Conservation (phyloP, 2,797 vertebrate species). For the Pangasius mekongensis region DNA sequence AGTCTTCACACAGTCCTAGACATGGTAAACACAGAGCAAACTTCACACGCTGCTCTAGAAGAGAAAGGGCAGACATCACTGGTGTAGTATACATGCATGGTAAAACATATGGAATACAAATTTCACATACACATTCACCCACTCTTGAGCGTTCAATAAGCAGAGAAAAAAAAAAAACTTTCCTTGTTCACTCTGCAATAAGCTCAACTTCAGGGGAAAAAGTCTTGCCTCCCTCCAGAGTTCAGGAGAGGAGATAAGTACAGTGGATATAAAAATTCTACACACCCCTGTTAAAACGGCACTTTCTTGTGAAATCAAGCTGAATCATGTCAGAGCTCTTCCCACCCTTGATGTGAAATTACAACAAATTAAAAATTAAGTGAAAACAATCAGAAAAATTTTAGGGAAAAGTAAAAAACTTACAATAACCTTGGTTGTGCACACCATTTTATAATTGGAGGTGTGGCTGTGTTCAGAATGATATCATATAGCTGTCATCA, state of each 20-base stretch:
- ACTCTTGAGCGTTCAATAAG: slow-evolving; percentile 21
- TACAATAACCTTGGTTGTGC: too few relatives aligned
- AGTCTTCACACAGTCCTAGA: slow-evolving; percentile 35
- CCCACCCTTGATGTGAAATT: too few relatives aligned
- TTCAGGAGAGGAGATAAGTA: slow-evolving; percentile 24
- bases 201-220: slow-evolving; percentile 27
- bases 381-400: too few relatives aligned
- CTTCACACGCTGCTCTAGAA: slow-evolving; percentile 40
- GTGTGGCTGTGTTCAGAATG: too few relatives aligned
- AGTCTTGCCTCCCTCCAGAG: slow-evolving; percentile 23
- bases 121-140: slow-evolving; percentile 11
- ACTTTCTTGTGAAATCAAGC: too few relatives aligned
- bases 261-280: too few relatives aligned
- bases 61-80: slow-evolving; percentile 34
- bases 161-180: slow-evolving; percentile 14
- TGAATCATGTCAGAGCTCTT: too few relatives aligned
- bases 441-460: too few relatives aligned
- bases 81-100: slow-evolving; percentile 36
- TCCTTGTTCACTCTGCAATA: slow-evolving; percentile 35
- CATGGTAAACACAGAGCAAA: slow-evolving; percentile 43
- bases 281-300: too few relatives aligned
- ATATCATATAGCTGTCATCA: too few relatives aligned
- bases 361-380: too few relatives aligned
- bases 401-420: too few relatives aligned
- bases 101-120: slow-evolving; percentile 40